Conservation (phyloP, 2,797 vertebrate species). For the Eleutherodactylus coqui region DNA sequence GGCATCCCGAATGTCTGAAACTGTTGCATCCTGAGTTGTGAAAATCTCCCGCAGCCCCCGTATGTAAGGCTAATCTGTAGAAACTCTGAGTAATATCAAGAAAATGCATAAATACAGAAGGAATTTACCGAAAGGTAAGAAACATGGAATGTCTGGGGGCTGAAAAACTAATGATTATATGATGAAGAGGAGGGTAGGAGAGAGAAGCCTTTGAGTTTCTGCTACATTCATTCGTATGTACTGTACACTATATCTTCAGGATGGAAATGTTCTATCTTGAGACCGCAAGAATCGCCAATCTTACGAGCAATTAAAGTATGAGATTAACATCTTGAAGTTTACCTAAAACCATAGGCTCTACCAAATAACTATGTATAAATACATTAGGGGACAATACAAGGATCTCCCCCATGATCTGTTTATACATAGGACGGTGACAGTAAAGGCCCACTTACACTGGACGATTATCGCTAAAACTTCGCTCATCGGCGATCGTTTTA, state of each 20-base stretch:
- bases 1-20: not conserved
- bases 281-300: not conserved
- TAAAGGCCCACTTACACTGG: no score
- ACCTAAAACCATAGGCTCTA: no score
- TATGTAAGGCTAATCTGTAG: not conserved
- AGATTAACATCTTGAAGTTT: no score
- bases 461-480: no score
- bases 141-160: slow-evolving; percentile 15
- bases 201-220: slow-evolving; percentile 1
- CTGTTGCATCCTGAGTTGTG: not conserved
- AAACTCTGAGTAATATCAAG: not conserved
- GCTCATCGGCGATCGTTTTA: no score
- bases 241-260: not conserved
- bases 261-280: not conserved
- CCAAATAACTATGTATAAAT: no score
- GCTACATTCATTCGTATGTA: not conserved
- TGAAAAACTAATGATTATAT: not conserved
- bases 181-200: not conserved
- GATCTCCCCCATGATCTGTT: no score
- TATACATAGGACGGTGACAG: no score
- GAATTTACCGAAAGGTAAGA: slow-evolving; percentile 5
- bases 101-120: slow-evolving; percentile 2
- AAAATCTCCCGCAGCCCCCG: not conserved
- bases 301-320: not conserved
- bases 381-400: no score